These are phyloP conservation scores for Cantharis rufa DNA, from an alignment of 2,888 invertebrate species.

Conservation along the genomic window DNA sequence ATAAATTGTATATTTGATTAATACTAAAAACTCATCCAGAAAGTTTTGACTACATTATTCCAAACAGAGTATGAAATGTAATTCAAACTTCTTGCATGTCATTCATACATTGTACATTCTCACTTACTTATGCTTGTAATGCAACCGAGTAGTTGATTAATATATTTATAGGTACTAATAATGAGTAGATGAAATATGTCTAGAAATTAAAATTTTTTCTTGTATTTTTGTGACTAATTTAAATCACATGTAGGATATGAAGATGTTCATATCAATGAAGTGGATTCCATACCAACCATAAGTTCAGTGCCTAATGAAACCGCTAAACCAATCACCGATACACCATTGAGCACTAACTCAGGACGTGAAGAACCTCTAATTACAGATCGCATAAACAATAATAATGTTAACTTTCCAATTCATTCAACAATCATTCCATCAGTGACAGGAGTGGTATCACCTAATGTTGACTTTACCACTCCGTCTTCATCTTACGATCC, in stretches of 20 bases:
- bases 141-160: neutral
- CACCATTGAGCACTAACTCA: neutral
- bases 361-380: neutral
- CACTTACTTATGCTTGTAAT: neutral
- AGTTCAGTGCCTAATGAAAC: neutral
- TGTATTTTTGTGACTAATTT: neutral
- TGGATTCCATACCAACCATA: neutral
- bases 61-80: neutral
- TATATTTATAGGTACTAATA: neutral
- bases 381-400: neutral
- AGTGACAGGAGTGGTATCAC: neutral
- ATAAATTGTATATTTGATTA: neutral
- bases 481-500: neutral
- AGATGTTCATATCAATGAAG: neutral
- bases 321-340: neutral
- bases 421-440: neutral
- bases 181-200: neutral
- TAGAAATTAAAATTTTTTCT: neutral
- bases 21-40: neutral
- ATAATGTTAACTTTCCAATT: neutral
- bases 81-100: neutral
- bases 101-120: neutral
- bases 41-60: neutral
- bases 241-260: neutral
- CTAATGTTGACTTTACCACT: neutral